phyloP scores from a whole-genome alignment of 2,888 invertebrate genomes.

The Polia nebulosa region DNA sequence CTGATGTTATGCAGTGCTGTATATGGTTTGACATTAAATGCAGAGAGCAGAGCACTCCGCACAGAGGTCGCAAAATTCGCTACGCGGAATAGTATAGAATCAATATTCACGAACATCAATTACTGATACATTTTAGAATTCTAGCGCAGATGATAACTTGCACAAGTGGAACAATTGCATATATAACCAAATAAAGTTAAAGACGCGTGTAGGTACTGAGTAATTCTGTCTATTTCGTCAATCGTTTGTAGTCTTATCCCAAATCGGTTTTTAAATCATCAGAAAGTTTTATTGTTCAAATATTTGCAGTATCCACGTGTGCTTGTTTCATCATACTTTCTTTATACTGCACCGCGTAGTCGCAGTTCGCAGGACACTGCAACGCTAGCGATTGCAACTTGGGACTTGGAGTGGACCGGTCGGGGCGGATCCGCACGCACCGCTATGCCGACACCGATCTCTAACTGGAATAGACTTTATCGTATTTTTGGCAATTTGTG shows the following conservation, averaged over 20 bases:
- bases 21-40: slow-evolving; percentile 54
- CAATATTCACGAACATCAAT: slow-evolving; percentile 27
- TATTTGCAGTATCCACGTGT: neutral
- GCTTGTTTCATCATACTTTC: slow-evolving; percentile 11
- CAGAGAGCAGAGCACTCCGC: slow-evolving; percentile 24
- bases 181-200: slow-evolving; percentile 1
- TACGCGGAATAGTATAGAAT: slow-evolving; percentile 33
- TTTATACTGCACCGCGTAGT: slow-evolving; percentile 5
- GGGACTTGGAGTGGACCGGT: slow-evolving; percentile 66
- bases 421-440: slow-evolving; percentile 60
- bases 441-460: slow-evolving; percentile 49
- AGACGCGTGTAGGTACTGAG: no score
- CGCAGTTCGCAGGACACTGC: neutral
- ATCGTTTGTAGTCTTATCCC: neutral
- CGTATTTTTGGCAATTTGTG: slow-evolving; percentile 22
- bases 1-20: slow-evolving; percentile 46
- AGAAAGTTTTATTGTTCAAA: neutral
- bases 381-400: slow-evolving; percentile 34
- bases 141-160: slow-evolving; percentile 1
- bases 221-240: neutral
- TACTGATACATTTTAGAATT: slow-evolving; percentile 23
- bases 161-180: slow-evolving; percentile 4
- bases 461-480: slow-evolving; percentile 50
- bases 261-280: neutral
- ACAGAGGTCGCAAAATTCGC: neutral